These are phyloP conservation scores for Dolichotis patagonum DNA, from an alignment of 2,113 vertebrate species.

Conservation along the genomic window DNA sequence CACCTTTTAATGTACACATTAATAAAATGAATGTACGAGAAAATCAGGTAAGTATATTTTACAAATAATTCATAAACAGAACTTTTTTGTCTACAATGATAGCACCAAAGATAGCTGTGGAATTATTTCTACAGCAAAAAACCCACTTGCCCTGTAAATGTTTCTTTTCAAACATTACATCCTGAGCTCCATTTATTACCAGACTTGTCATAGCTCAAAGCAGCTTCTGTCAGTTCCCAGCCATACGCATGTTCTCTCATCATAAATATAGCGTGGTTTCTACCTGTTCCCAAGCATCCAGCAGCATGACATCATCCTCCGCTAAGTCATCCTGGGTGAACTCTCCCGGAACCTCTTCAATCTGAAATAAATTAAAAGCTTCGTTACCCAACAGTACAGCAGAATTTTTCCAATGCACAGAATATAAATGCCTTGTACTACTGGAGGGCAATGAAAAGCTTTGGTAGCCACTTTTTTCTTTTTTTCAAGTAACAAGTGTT, in stretches of 20 bases:
- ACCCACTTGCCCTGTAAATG: neutral
- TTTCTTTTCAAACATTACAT: conserved; percentile 20
- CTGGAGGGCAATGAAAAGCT: neutral
- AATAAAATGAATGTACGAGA: neutral
- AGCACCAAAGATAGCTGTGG: neutral
- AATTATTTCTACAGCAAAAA: conserved; percentile 38
- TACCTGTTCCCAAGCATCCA: conserved; percentile 97
- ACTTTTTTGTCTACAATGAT: neutral
- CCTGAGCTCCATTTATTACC: neutral
- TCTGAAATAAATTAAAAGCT: conserved; percentile 84
- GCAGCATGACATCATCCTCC: conserved; percentile 96
- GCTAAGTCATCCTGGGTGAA: conserved; percentile 95
- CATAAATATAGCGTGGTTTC: neutral
- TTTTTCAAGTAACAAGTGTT: neutral
- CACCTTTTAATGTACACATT: neutral
- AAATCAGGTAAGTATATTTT: neutral
- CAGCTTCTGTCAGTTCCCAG: neutral
- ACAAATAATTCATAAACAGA: conserved; percentile 41
- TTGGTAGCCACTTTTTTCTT: neutral
- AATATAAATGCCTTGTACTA: neutral
- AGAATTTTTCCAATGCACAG: neutral
- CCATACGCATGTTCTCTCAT: neutral
- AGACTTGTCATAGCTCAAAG: neutral
- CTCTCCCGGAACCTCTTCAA: conserved; percentile 96
- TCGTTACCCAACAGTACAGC: neutral